phyloP scores from a whole-genome alignment of 2,113 vertebrate species.

The Alces alces region DNA sequence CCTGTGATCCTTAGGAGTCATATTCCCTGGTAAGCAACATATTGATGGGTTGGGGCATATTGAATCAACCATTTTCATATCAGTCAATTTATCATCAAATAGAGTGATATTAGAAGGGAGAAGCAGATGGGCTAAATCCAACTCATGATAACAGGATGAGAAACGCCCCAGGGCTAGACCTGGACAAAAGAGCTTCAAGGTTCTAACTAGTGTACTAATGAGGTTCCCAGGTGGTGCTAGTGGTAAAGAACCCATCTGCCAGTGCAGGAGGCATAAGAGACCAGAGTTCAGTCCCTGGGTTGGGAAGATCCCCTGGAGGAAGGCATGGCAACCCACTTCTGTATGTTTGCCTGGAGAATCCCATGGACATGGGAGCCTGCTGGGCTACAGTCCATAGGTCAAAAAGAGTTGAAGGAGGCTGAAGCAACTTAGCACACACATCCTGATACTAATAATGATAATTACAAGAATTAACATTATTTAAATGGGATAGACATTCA shows the following conservation, averaged over 20 bases:
- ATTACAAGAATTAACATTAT: neutral
- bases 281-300: neutral
- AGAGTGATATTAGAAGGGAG: neutral
- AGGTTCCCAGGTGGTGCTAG: neutral
- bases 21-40: neutral
- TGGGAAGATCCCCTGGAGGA: neutral
- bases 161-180: neutral
- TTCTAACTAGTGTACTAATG: neutral
- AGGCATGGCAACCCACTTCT: neutral
- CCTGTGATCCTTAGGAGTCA: neutral
- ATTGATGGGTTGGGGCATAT: neutral
- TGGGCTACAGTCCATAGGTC: neutral
- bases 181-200: neutral
- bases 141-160: conserved; percentile 20
- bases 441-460: neutral
- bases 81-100: conserved; percentile 49
- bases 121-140: conserved; percentile 31
- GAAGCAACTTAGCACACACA: neutral
- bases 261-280: neutral
- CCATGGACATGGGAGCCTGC: neutral
- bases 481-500: neutral
- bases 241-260: neutral
- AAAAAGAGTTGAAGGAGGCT: neutral
- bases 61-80: conserved; percentile 22
- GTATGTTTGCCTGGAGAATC: neutral